Base-by-base conservation (phyloP, 1,140 invertebrate species). In the Nasonia giraulti region DNA sequence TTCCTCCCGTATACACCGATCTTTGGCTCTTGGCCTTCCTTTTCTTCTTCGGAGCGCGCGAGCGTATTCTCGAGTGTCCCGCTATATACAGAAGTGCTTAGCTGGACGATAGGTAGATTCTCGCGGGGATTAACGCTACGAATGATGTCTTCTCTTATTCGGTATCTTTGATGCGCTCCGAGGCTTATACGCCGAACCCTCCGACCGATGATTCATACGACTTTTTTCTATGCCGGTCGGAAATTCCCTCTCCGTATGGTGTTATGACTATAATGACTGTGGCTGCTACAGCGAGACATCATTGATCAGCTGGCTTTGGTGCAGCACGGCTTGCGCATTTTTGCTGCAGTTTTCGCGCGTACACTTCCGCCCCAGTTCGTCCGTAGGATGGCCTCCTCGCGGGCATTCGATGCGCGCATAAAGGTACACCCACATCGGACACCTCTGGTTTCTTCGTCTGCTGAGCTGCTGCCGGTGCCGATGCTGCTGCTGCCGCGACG, bases 141-240 rank as follows among this genome's bases (percentile, higher is more conserved):
- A 47, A 81, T 79, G 83, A 85, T 85, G 78, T 85, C 83, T 81
- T 85, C 79, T 85, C 83, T 81, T 44, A 8, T 44, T 85, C 83
- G 83, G 83, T 81, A 81, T 85, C 83, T 81, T 85, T 85, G 83
- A 85, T 85, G 79, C 77, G 79, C 77, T 50, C 55, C n/a, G 40
- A 11, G n/a, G n/a, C 75, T n/a, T 77, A 50, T 44, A 33, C 23
- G 6, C n/a, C 75, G 31, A 83, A 47, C 62, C 74, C 40, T 71
- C 50, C 62, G n/a, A 47, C 50, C 33, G 40, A 79, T 84, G 76
- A 84, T 84, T 84, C 83, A 84, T 84, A 74, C 10, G 69, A 14
- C 8, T 47, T 47, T 50, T 81, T 73, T 69, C 55, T 37, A 11
- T 68, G 31, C 12, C 12, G 40, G 20, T 69, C 40, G 79, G 14